These are phyloP conservation scores for Stomatorhinus walkeri DNA, from an alignment of 2,797 vertebrate genomes.

Conservation along the genomic window DNA sequence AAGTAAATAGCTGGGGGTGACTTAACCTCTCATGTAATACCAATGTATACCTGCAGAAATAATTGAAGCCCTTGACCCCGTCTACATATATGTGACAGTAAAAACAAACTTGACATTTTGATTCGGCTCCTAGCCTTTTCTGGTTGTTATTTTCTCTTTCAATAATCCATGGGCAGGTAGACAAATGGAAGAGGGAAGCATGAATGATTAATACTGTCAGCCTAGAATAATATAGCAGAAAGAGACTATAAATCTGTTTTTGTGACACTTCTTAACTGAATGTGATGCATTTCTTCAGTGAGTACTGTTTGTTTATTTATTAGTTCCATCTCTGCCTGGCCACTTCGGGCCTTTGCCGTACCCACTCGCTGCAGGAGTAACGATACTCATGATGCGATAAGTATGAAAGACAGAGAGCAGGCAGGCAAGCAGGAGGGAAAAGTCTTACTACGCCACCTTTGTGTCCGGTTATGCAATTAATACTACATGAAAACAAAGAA, in stretches of 20 bases:
- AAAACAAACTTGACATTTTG: slow-evolving; percentile 99
- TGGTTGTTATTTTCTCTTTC: slow-evolving; percentile 95
- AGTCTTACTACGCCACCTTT: not conserved
- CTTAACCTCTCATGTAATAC: slow-evolving; percentile 92
- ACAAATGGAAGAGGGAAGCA: slow-evolving; percentile 78
- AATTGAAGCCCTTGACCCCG: slow-evolving; percentile 99
- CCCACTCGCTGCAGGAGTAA: not conserved
- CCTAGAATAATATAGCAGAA: slow-evolving; percentile 92
- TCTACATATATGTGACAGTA: slow-evolving; percentile 84
- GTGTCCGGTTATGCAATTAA: slow-evolving; percentile 1
- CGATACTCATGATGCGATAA: not conserved
- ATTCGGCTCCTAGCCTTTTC: slow-evolving; percentile 84
- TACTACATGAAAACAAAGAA: not conserved
- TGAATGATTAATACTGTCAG: slow-evolving; percentile 99
- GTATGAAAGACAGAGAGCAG: not conserved
- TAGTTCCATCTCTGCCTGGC: slow-evolving; percentile 47
- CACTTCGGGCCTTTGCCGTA: slow-evolving; percentile 11
- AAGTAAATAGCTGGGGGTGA: slow-evolving; percentile 87
- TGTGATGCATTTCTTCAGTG: slow-evolving; percentile 59
- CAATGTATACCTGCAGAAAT: slow-evolving; percentile 91
- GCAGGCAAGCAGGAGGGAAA: not conserved
- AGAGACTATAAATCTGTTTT: slow-evolving; percentile 93
- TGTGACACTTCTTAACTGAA: slow-evolving; percentile 91
- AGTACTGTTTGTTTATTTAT: slow-evolving; percentile 62
- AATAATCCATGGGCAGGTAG: slow-evolving; percentile 90